Evolutionary conservation across 1,140 invertebrate species (phyloP).

Genomic region (Ceratitis capitata): DNA sequence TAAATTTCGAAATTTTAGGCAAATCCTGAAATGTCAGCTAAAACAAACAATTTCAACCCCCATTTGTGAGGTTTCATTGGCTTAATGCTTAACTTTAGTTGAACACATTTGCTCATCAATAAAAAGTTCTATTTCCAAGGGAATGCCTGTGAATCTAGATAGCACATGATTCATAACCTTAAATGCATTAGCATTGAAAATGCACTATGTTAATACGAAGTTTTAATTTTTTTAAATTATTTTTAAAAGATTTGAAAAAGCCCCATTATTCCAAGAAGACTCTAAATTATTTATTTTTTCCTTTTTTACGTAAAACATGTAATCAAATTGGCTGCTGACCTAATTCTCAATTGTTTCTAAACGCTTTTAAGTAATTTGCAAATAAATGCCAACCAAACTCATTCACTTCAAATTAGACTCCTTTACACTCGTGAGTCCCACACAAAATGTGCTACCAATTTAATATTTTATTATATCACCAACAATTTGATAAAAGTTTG

Average conservation of each 20-base stretch:
- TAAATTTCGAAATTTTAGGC: not conserved
- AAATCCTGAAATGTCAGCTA: not conserved
- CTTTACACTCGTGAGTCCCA: constrained; percentile 2
- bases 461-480: constrained; percentile 12
- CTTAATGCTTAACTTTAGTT: not conserved
- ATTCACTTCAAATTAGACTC: constrained; percentile 24
- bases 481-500: not conserved
- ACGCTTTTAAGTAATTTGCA: not conserved
- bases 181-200: no score
- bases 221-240: no score
- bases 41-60: not conserved
- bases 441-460: constrained; percentile 1
- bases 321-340: constrained; percentile 18
- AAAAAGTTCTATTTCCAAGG: not conserved
- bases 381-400: constrained; percentile 3
- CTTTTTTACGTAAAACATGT: not conserved
- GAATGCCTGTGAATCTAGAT: not conserved
- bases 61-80: not conserved
- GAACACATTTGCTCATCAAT: not conserved
- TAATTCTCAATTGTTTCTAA: not conserved
- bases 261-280: no score
- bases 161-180: no score
- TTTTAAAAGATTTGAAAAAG: no score
- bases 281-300: not conserved
- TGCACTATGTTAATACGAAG: no score